phyloP scores from a whole-genome alignment of 2,113 vertebrate genomes.

The Casuarius casuarius region DNA sequence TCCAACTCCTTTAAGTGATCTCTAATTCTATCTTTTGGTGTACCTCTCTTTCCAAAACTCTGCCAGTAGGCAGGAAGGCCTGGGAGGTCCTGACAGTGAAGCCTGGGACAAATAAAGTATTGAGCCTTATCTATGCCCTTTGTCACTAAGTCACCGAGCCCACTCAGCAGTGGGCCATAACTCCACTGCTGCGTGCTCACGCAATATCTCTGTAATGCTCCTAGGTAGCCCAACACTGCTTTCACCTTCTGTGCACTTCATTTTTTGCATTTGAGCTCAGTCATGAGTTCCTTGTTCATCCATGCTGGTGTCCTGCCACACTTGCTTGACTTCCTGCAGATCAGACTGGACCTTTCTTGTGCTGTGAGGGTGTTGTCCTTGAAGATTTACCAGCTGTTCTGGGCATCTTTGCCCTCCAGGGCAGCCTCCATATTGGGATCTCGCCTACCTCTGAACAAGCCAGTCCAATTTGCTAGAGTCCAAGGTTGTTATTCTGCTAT shows the following conservation, averaged over 20 bases:
- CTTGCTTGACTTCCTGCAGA: neutral
- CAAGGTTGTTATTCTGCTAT: neutral
- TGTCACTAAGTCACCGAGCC: neutral
- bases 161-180: neutral
- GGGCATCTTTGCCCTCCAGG: neutral
- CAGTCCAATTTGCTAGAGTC: neutral
- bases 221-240: neutral
- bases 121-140: neutral
- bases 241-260: neutral
- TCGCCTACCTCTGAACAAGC: neutral
- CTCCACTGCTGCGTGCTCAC: neutral
- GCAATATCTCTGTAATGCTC: neutral
- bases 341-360: neutral
- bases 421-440: neutral
- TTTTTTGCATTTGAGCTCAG: neutral
- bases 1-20: neutral
- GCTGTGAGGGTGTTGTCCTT: neutral
- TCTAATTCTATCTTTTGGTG: neutral
- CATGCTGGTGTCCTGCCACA: neutral
- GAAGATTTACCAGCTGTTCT: neutral
- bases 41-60: neutral
- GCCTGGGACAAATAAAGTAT: neutral
- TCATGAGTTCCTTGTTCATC: neutral
- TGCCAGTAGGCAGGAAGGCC: neutral
- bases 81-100: neutral